A percentile compares a stretch with the other conserved stretches of the same genome.
These are phyloP conservation scores for Columba janthina DNA, from an alignment of 2,113 vertebrate genomes.

Conservation along the genomic window DNA sequence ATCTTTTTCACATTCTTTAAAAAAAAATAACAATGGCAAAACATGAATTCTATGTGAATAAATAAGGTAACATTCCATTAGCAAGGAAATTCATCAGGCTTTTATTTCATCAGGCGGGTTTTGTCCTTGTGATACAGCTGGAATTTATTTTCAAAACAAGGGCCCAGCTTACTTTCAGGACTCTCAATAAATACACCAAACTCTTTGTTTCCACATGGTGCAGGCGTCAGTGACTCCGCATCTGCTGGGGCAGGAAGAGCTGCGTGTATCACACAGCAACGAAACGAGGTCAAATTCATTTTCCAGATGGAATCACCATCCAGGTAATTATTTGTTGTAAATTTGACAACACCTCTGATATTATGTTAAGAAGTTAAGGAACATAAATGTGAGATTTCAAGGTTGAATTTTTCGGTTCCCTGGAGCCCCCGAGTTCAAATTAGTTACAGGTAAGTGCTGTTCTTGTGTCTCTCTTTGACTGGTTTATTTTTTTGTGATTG, in stretches of 20 bases:
- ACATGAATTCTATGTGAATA: background rate
- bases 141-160: background rate
- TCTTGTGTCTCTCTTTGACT: background rate
- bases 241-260: background rate
- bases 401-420: background rate
- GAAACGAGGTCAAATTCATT: background rate
- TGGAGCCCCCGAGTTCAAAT: background rate
- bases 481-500: background rate
- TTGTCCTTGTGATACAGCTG: background rate
- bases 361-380: background rate
- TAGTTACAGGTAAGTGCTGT: background rate
- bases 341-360: constrained; percentile 36
- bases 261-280: background rate
- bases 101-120: background rate
- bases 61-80: background rate
- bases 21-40: background rate
- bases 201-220: background rate
- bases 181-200: background rate
- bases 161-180: background rate
- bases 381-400: background rate
- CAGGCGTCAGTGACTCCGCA: background rate
- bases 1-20: background rate
- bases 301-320: background rate
- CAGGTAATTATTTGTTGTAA: constrained; percentile 5
- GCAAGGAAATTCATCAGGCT: background rate